A percentile compares a stretch with the other conserved stretches of the same genome.
Conservation (phyloP, 2,797 vertebrate genomes). For the Mormyrops boulengeri region DNA sequence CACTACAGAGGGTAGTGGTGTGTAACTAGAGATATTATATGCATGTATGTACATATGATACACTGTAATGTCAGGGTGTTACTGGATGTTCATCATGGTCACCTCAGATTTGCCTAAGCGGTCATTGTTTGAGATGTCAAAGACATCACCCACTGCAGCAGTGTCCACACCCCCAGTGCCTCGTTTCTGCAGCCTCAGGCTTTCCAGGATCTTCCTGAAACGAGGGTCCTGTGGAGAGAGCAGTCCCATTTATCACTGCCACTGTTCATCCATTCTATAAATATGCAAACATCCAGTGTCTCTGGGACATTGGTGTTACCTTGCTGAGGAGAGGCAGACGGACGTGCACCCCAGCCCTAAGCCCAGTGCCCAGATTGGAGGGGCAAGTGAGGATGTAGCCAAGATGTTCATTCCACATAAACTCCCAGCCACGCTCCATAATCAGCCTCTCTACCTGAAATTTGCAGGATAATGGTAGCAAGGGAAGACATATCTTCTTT, state of each 20-base stretch:
- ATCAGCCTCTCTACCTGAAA: slow-evolving; percentile 82
- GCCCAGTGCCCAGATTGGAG: slow-evolving; percentile 66
- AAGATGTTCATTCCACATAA: slow-evolving; percentile 89
- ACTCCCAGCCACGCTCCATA: slow-evolving; percentile 87
- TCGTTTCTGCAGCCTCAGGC: slow-evolving; percentile 82
- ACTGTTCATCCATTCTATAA: neutral
- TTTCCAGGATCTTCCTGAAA: slow-evolving; percentile 82
- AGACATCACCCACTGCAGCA: slow-evolving; percentile 78
- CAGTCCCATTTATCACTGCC: neutral
- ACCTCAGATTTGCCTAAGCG: slow-evolving; percentile 89
- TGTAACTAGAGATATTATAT: slow-evolving; percentile 18
- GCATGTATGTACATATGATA: neutral
- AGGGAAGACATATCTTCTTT: neutral
- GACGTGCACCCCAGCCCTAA: slow-evolving; percentile 84
- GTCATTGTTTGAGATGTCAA: slow-evolving; percentile 88
- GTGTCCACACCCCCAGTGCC: slow-evolving; percentile 89
- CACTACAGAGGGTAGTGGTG: slow-evolving; percentile 50
- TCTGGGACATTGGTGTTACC: slow-evolving; percentile 48
- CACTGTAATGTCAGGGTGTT: slow-evolving; percentile 66
- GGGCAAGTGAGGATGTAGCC: slow-evolving; percentile 76
- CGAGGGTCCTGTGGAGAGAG: slow-evolving; percentile 65
- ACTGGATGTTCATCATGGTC: slow-evolving; percentile 72
- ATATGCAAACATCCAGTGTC: neutral
- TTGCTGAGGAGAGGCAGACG: slow-evolving; percentile 80
- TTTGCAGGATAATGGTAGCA: neutral